Base-by-base conservation (phyloP, 2,888 invertebrate species). In the Ophioninae sp. region DNA sequence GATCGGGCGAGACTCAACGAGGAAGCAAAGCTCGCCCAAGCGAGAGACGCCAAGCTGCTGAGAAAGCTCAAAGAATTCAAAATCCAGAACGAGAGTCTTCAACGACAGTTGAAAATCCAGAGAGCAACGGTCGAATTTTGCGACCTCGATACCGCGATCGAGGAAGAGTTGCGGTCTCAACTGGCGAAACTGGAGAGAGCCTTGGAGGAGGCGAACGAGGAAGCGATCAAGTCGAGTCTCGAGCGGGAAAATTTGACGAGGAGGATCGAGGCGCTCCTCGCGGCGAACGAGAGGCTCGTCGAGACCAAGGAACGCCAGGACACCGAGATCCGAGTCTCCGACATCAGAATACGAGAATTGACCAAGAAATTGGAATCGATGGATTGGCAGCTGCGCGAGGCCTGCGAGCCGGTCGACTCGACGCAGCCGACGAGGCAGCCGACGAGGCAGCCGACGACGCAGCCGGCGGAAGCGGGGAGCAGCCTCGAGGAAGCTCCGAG, bases 21-120 rank as follows among this genome's bases (percentile, higher is more conserved):
- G 77, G 96, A 96, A 87, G 94, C 96, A 9, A 94, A 95, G 85
- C 93, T 95, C 41, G 93, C 95, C 82, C 96, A 96, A 91, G 93
- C 95, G 0, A 97, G 97, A 91, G 95, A 96, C 44, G 95, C 95
- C 1, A 98, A 97, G 93, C 94, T 97, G 86, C 93, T 98, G 87
- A 96, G 96, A 88, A 98, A 97, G 92, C 93, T 98, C 64, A 98
- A 97, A 92, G 96, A 97, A 90, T 95, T 97, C 77, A 98, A 98
- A 92, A 93, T 93, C 2, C 95, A 95, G 83, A 95, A 96, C 89
- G 96, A 96, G 58, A 93, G 94, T 86, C 91, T 96, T 58, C 92
- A 93, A 13, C 94, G 94, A 79, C 95, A 95, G 90, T 88, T 95
- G 81, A 94, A 94, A 87, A 91, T 94, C 37, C 93, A 94, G 56